These are phyloP conservation scores for Lutraria rhynchaena DNA, from an alignment of 1,140 invertebrate genomes.

Conservation along the genomic window DNA sequence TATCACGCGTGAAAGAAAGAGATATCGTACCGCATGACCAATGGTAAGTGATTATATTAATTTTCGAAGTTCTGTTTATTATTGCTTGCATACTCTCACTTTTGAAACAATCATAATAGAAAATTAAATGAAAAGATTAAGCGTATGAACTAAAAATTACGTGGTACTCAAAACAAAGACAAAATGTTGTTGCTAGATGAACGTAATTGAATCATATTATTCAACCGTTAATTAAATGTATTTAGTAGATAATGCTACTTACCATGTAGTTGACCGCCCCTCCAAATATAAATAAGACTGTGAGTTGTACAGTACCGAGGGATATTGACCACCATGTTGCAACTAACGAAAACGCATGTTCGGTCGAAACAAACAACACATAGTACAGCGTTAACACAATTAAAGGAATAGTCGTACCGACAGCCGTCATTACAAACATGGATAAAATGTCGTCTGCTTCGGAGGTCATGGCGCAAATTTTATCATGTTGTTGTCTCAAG, in stretches of 20 bases:
- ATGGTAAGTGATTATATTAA: too few species aligned
- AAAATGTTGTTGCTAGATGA: too few species aligned
- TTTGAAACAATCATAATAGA: too few species aligned
- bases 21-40: too few species aligned
- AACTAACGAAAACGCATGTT: constrained; percentile 16
- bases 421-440: constrained; percentile 39
- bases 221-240: too few species aligned
- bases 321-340: constrained; percentile 54
- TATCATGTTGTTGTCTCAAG: constrained; percentile 42
- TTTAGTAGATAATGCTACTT: not conserved
- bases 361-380: constrained; percentile 39
- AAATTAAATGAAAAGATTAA: too few species aligned
- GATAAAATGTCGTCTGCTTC: constrained; percentile 49
- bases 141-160: too few species aligned
- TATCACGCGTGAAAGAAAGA: too few species aligned
- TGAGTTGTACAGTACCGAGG: constrained; percentile 30
- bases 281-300: constrained; percentile 27
- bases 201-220: too few species aligned
- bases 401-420: constrained; percentile 40
- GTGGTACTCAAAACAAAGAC: too few species aligned
- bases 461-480: constrained; percentile 23
- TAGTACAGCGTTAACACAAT: constrained; percentile 51
- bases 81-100: too few species aligned
- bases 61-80: too few species aligned
- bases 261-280: constrained; percentile 49